Base-by-base conservation (phyloP, 2,888 invertebrate species). In the Brachylomia viminalis region DNA sequence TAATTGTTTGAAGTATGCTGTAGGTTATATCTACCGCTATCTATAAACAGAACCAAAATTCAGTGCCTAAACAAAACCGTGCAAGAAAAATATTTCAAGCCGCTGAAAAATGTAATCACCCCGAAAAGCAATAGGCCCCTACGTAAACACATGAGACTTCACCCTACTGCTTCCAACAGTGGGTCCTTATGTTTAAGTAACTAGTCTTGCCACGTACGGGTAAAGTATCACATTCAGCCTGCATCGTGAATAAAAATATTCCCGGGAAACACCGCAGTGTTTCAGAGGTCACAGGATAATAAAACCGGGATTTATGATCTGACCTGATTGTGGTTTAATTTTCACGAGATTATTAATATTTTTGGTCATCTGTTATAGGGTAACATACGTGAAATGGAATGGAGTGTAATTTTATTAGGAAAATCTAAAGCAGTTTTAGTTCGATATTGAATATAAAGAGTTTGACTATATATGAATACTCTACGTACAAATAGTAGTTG, bases 131-230 rank as follows among this genome's bases (percentile, higher is more conserved):
- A 7, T 30, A n/a, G 27, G 6, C 20, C 42, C 42, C 30, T 15
- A 62, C n/a, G 30, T 15, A 10, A 64, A 49, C 49, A 76, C 62
- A 58, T 23, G 45, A 65, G 54, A 30, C 33, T 45, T 58, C 54
- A 74, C 59, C 69, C 65, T 27, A n/a, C 38, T 33, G 2, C 59
- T 38, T 27, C 38, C 49, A 6, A 56, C 59, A 27, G 7, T 59
- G 17, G n/a, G 23, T 42, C 15, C 70, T 75, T 71, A 76, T 77
- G 58, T 80, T 59, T 80, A 65, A 69, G 15, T 77, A 72, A 80
- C 75, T 38, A 80, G 71, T 33, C 38, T 68, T 47, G 11, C 67
- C 56, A 45, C 66, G 27, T 38, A 17, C 58, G 47, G 47, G 17
- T 64, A 71, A 67, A 62, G 45, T 56, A 59, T 47, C 13, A 74